A percentile compares a stretch with the other conserved stretches of the same genome.
phyloP scores from a whole-genome alignment of 92 coral and sea anemone species.

The Galaxea fascicularis region DNA sequence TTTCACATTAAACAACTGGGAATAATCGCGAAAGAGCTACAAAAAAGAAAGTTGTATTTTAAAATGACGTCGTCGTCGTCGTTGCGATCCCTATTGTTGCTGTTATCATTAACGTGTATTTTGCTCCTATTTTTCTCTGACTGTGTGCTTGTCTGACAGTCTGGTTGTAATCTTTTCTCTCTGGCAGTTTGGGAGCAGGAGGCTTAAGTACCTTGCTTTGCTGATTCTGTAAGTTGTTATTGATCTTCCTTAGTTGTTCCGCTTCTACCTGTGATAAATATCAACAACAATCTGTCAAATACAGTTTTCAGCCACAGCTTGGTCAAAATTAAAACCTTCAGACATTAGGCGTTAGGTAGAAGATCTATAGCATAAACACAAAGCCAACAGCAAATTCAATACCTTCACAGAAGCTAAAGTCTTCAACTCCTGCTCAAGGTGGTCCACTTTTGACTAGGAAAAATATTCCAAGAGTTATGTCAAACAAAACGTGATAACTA shows the following conservation, averaged over 20 bases:
- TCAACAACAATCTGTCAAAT: background rate
- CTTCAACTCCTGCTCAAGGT: slow-evolving; percentile 78
- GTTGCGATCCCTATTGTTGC: too few species aligned
- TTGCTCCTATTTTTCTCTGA: background rate
- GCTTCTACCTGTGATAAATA: slow-evolving; percentile 62
- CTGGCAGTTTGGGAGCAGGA: background rate
- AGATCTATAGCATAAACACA: background rate
- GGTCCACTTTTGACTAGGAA: slow-evolving; percentile 82
- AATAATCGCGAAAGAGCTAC: too few species aligned
- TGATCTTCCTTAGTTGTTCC: slow-evolving; percentile 75
- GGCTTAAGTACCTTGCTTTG: slow-evolving; percentile 74
- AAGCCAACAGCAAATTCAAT: background rate
- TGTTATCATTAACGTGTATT: too few species aligned
- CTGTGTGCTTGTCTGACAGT: background rate
- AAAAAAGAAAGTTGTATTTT: too few species aligned
- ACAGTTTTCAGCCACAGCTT: background rate
- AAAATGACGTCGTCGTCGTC: too few species aligned
- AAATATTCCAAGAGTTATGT: background rate
- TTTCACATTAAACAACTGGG: too few species aligned
- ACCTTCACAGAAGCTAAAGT: slow-evolving; percentile 72
- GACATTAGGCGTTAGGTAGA: background rate
- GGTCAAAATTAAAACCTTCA: too few species aligned
- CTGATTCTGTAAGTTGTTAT: slow-evolving; percentile 72
- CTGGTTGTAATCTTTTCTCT: background rate
- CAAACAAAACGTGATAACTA: too few species aligned